Base-by-base conservation (phyloP, 2,888 invertebrate species). In the Agriopis leucophaearia region DNA sequence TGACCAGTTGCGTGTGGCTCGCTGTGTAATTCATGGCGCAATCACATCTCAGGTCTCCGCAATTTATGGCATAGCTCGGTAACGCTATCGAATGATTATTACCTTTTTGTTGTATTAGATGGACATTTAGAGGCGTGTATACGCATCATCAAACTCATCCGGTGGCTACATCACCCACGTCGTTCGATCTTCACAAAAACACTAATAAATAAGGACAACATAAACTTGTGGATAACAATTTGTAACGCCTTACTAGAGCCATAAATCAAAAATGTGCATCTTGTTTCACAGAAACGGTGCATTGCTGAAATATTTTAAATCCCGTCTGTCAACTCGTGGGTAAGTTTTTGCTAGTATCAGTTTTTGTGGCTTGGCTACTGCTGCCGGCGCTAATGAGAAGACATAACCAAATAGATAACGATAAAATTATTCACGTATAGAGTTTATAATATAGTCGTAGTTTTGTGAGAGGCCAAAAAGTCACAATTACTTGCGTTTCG, bases 261-360 rank as follows among this genome's bases (percentile, higher is more conserved):
- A 89, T 91, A 92, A 92, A 91, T 92, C 90, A 92, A 81, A 83
- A 71, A 70, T 78, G 78, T 83, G 88, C 82, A 83, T 88, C 88
- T 89, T 90, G 88, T 92, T 91, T 90, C 90, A 85, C 81, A 85
- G 87, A 88, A 91, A 86, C 80, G 82, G 81, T 75, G 86, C 90
- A 91, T 91, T 87, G 91, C 87, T 85, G 91, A 92, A 90, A 92
- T 94, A 89, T 91, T 90, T 92, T 81, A 83, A 87, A 89, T 86
- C 86, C 81, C 86, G 88, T 90, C 90, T 92, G 91, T 92, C 92
- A 92, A 86, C 88, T 88, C 81, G 81, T 77, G 81, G 79, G 67
- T 74, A 57, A 71, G 82, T 91, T 92, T 91, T 91, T 90, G 85
- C 82, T 51, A 71, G 51, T 58, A 45, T 61, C 67, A 71, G 81